Percentiles rank a stretch among this genome's conserved stretches.
phyloP scores from a whole-genome alignment of 92 coral and sea anemone species.

The Porites cylindrica region DNA sequence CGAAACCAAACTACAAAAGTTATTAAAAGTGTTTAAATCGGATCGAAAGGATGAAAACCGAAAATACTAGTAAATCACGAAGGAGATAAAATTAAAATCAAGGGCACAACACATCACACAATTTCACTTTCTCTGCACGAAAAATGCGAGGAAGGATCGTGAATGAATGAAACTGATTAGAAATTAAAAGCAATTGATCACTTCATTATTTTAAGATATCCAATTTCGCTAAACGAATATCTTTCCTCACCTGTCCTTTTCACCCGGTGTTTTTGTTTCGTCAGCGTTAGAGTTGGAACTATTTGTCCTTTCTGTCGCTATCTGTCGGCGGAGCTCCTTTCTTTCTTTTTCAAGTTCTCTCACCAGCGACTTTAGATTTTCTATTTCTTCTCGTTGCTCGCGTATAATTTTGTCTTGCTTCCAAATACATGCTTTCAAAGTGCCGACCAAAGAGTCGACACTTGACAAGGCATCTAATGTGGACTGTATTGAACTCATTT shows the following conservation, averaged over 20 bases:
- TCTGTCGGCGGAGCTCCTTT: slow-evolving; percentile 64
- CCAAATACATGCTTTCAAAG: slow-evolving; percentile 75
- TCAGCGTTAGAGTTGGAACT: not conserved
- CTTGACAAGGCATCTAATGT: slow-evolving; percentile 80
- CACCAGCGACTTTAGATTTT: slow-evolving; percentile 42
- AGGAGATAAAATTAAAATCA: not conserved
- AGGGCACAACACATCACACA: not conserved
- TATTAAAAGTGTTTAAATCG: not conserved
- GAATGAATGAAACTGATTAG: not conserved
- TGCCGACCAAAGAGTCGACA: slow-evolving; percentile 69
- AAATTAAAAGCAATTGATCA: not conserved
- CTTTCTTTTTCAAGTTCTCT: slow-evolving; percentile 77
- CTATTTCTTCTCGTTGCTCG: slow-evolving; percentile 69
- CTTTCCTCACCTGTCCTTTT: slow-evolving; percentile 37
- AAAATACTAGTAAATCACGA: not conserved
- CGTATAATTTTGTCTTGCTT: slow-evolving; percentile 88
- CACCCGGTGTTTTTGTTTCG: slow-evolving; percentile 2
- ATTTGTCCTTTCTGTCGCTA: slow-evolving; percentile 10
- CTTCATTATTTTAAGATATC: slow-evolving; percentile 4
- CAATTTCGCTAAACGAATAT: slow-evolving; percentile 29
- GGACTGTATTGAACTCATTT: slow-evolving; percentile 77
- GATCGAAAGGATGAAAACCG: not conserved
- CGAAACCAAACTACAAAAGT: not conserved
- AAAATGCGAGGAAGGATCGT: not conserved
- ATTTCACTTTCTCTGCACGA: not conserved